A percentile compares a stretch with the other conserved stretches of the same genome.
These are phyloP conservation scores for Eurypyga helias DNA, from an alignment of 2,113 vertebrate genomes.

Conservation along the genomic window DNA sequence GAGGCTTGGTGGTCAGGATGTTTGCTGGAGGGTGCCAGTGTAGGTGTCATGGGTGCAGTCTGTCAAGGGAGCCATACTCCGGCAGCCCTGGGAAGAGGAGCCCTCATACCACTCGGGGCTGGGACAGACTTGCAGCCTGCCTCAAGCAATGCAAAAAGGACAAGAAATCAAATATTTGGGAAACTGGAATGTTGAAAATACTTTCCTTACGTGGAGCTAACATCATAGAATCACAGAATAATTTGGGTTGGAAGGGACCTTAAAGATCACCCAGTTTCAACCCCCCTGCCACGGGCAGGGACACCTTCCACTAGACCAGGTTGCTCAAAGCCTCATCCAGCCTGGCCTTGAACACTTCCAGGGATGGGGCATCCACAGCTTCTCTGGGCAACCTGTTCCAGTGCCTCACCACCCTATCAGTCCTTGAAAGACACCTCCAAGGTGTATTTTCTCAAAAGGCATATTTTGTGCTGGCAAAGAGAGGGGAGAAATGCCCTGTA, in stretches of 20 bases:
- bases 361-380: too few relatives aligned
- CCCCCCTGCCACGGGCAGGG: too few relatives aligned
- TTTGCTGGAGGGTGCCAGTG: not conserved
- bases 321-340: too few relatives aligned
- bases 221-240: too few relatives aligned
- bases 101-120: fast-evolving
- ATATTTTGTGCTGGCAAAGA: not conserved
- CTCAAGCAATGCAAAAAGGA: not conserved
- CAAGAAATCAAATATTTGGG: not conserved
- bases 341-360: too few relatives aligned
- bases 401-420: too few relatives aligned
- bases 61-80: not conserved
- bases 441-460: not conserved
- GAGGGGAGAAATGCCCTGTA: not conserved
- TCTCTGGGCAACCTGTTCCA: too few relatives aligned
- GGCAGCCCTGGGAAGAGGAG: not conserved
- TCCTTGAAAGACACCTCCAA: not conserved
- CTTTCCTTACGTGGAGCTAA: not conserved
- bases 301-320: too few relatives aligned
- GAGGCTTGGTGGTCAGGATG: not conserved
- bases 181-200: not conserved
- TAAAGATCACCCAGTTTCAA: too few relatives aligned
- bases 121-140: not conserved
- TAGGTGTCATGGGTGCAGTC: not conserved
- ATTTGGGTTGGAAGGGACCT: too few relatives aligned